Evolutionary conservation across 2,888 invertebrate genomes (phyloP), one percentile per base, ranked within the genome.

Genomic region (Melieria omissa): DNA sequence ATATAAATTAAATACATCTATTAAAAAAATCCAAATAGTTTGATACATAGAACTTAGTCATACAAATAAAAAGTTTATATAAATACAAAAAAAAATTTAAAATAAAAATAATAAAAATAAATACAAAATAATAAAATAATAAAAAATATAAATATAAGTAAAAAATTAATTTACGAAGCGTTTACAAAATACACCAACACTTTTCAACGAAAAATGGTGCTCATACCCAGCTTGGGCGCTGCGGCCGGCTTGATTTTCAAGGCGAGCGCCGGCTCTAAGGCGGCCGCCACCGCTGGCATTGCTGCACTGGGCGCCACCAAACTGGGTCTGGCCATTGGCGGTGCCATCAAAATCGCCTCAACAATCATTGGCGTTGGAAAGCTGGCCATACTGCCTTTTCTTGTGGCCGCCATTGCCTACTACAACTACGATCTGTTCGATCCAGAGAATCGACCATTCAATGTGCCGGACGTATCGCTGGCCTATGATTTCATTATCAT

Each of bases 361-460:
- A 87, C 92, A 0, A 88, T 94, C 4, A 89, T 92, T 44, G 94
- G 94, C 4, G 88, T 92, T 42, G 91, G 93, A 78, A 93, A 94
- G 82, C 86, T 93, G 8, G 89, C 92, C 3, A 91, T 95, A 80
- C 87, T 95, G 70, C 95, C 95, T 0, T 89, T 92, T 54, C 89
- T 95, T 81, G 87, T 95, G 74, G 93, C 92, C 3, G 90, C 93
- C 0, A 88, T 95, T 79, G 93, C 94, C 0, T 95, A 94, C 82
- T 95, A 93, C 86, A 93, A 95, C 87, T 95, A 95, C 85, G 95
- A 95, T 80, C 88, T 94, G 4, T 91, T 94, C 80, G 95, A 95
- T 85, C 95, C 95, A 0, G 95, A 95, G 86, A 94, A 92, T 85
- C 89, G 93, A 65, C 93, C 94, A 0, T 92, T 93, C 74, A 92